Base-by-base conservation (phyloP, 2,888 invertebrate species). In the Sepioteuthis lessoniana region DNA sequence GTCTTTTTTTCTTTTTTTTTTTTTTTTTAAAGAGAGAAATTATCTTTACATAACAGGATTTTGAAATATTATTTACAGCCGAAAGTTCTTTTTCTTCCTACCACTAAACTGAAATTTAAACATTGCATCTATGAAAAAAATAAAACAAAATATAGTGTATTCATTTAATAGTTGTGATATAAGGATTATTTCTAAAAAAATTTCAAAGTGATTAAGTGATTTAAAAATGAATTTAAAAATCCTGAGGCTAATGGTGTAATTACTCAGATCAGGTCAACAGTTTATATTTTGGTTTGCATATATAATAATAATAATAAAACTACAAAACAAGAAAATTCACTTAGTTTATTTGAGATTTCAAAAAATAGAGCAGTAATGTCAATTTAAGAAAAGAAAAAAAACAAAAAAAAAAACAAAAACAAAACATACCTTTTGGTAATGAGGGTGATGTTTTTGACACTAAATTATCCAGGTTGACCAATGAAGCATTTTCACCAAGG, bases 391-490 rank as follows among this genome's bases (percentile, higher is more conserved):
- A 25, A n/a, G n/a, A 19, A 60, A 16, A n/a, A 28, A 93, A 46
- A 8, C 46, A 19, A 50, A 21, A 50, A 55, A 55, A 25, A 21
- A 55, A 55, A 55, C 21, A 25, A 21, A 55, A 25, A 55, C 5
- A 25, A 5, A 28, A 93, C 94, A 94, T 94, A 96, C 96, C 96
- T 94, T 95, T 96, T 31, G 95, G 95, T 92, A 92, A 93, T 35
- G 93, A 93, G 31, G 50, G 93, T 90, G 95, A 95, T 94, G 95
- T 95, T 94, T 95, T 95, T 92, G 96, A 95, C 8, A 99, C 98
- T 97, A 99, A 98, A 97, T 99, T 99, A 98, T 99, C 99, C 97
- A 99, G 98, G 98, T 99, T 99, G 95, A 99, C 99, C 96, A 99
- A 98, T 96, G 98, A 98, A 28, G 99, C 99, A 97, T 99, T 99